These are phyloP conservation scores for Sceloporus undulatus DNA, from an alignment of 2,113 vertebrate species.

Conservation along the genomic window DNA sequence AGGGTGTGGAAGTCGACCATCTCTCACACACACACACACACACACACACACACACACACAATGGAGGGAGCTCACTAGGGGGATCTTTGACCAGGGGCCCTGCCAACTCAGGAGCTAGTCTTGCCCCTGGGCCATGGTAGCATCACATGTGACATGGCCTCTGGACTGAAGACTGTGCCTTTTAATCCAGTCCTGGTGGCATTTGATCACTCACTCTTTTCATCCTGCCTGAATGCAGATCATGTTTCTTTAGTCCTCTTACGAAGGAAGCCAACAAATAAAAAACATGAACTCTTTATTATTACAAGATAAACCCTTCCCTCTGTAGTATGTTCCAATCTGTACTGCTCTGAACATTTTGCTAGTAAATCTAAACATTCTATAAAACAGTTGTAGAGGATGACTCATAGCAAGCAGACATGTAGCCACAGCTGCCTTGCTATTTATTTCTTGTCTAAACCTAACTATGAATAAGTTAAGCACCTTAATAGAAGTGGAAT, in stretches of 20 bases:
- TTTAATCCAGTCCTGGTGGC: slow-evolving; percentile 1
- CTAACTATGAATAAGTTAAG: slow-evolving; percentile 73
- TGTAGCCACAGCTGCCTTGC: slow-evolving; percentile 72
- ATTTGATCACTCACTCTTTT: not conserved
- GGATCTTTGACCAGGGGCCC: not conserved
- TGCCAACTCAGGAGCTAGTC: not conserved
- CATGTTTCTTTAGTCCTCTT: slow-evolving; percentile 1
- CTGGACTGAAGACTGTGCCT: not conserved
- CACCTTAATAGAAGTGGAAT: slow-evolving; percentile 73
- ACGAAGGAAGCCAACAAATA: slow-evolving; percentile 40
- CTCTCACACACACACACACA: no score
- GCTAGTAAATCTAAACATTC: slow-evolving; percentile 49
- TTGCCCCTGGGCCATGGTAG: not conserved
- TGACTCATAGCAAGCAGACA: slow-evolving; percentile 67
- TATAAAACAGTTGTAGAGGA: slow-evolving; percentile 39
- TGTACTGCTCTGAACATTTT: slow-evolving; percentile 47
- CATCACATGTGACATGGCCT: not conserved
- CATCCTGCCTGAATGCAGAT: not conserved
- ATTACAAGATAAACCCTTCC: slow-evolving; percentile 2
- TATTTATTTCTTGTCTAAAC: slow-evolving; percentile 75
- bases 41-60: no score
- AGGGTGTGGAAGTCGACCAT: no score
- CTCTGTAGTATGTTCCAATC: not conserved
- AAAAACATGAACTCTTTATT: slow-evolving; percentile 33
- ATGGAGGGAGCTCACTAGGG: no score